phyloP scores from a whole-genome alignment of 53 echinoderm and acorn worm species.

The Paelopatides confundens region DNA sequence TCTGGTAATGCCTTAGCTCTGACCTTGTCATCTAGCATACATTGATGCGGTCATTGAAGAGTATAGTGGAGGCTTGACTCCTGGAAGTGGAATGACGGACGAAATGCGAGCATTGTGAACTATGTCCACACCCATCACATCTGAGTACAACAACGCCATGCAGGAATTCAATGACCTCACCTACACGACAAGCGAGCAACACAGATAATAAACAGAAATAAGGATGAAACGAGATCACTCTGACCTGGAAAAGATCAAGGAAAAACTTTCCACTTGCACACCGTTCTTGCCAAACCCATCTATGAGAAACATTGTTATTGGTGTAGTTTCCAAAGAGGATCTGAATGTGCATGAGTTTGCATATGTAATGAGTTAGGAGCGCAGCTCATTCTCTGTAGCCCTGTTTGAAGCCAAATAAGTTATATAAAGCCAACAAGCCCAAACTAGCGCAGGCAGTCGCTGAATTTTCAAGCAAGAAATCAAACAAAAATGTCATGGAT shows the following conservation, averaged over 20 bases:
- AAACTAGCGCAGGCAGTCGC: background rate
- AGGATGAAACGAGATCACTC: constrained; percentile 33
- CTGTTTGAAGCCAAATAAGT: background rate
- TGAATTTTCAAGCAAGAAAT: background rate
- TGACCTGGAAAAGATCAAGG: constrained; percentile 37
- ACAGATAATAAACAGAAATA: constrained; percentile 48
- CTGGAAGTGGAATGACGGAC: constrained; percentile 57
- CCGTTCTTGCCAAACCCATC: constrained; percentile 47
- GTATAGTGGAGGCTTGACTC: constrained; percentile 43
- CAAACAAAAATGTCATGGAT: background rate
- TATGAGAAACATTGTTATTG: constrained; percentile 42
- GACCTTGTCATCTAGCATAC: background rate
- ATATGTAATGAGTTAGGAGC: constrained; percentile 26
- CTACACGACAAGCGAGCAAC: constrained; percentile 57
- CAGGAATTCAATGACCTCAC: constrained; percentile 49
- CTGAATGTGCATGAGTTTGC: constrained; percentile 55
- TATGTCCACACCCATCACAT: constrained; percentile 47
- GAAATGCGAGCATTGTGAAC: constrained; percentile 44
- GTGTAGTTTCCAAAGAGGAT: constrained; percentile 29
- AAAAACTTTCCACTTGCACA: background rate
- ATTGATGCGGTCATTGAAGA: constrained; percentile 54
- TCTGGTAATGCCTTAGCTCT: constrained; percentile 22
- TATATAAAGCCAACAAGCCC: background rate
- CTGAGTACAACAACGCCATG: constrained; percentile 57
- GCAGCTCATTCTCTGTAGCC: background rate